These are phyloP conservation scores for Cephus nigrinus DNA, from an alignment of 2,888 invertebrate species.

Conservation along the genomic window DNA sequence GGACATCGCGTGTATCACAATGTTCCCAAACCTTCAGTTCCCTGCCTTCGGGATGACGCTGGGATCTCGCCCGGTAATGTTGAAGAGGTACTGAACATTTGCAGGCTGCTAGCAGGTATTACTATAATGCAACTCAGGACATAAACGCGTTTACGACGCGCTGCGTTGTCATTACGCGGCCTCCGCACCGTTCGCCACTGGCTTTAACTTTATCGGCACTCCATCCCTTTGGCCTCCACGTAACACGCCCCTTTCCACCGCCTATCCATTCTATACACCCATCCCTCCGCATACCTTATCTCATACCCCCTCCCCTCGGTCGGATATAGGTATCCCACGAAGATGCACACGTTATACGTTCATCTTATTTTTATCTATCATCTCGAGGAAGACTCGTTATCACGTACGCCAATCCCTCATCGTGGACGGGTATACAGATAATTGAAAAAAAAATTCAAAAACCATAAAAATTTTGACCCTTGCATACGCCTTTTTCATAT, in stretches of 20 bases:
- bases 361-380: background rate
- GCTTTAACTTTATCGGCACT: conserved; percentile 64
- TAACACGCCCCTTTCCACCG: conserved; percentile 19
- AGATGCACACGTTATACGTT: background rate
- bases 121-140: conserved; percentile 65
- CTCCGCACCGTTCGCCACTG: conserved; percentile 61
- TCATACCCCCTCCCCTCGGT: conserved; percentile 12
- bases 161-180: conserved; percentile 66
- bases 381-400: background rate
- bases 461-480: no score
- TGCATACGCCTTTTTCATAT: no score
- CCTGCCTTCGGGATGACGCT: background rate
- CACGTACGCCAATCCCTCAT: background rate
- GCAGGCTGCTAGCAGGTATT: conserved; percentile 59
- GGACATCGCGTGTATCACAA: background rate
- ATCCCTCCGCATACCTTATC: background rate
- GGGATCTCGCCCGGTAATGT: conserved; percentile 24
- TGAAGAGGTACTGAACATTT: conserved; percentile 51
- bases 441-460: background rate
- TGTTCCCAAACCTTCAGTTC: background rate
- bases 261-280: conserved; percentile 7
- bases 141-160: conserved; percentile 66
- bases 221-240: conserved; percentile 42
- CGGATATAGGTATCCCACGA: background rate
- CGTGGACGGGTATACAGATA: no score